A percentile compares a stretch with the other conserved stretches of the same genome.
Conservation (phyloP, 1,140 invertebrate species). For the Aphelenchoides fujianensis region DNA sequence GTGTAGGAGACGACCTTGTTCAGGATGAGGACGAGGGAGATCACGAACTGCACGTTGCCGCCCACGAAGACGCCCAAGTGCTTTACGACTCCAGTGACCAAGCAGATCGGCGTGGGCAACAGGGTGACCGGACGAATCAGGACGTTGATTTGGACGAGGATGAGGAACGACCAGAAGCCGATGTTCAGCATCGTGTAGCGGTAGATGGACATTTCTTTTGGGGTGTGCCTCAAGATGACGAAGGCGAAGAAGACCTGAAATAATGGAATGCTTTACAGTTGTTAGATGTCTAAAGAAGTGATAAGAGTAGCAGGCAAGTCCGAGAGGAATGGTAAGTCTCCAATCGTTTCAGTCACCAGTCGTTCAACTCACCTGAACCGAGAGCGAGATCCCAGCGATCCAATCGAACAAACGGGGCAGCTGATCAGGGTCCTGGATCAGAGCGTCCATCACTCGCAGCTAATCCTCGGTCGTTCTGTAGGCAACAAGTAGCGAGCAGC, state of each 20-base stretch:
- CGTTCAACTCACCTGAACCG: no score
- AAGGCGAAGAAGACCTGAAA: slow-evolving; percentile 3
- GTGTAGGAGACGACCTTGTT: slow-evolving; percentile 4
- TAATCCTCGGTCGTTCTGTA: no score
- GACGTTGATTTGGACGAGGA: slow-evolving; percentile 8
- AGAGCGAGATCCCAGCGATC: background rate
- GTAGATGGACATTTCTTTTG: slow-evolving; percentile 18
- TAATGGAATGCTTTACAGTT: no score
- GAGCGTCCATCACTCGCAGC: no score
- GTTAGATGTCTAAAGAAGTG: no score
- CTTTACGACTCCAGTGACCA: slow-evolving; percentile 4
- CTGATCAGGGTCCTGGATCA: background rate
- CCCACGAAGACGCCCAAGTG: slow-evolving; percentile 18
- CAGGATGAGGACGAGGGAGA: slow-evolving; percentile 15
- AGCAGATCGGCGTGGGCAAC: background rate
- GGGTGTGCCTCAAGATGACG: slow-evolving; percentile 10
- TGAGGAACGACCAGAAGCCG: slow-evolving; percentile 12
- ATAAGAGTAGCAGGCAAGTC: no score
- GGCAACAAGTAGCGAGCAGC: no score
- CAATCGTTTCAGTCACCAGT: no score
- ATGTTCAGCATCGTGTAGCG: slow-evolving; percentile 10
- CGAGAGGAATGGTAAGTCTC: no score
- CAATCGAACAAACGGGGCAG: background rate
- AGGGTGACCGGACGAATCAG: slow-evolving; percentile 7
- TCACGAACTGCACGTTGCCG: slow-evolving; percentile 16